Conservation (phyloP, 2,888 invertebrate species). For the Nomada goodeniana region DNA sequence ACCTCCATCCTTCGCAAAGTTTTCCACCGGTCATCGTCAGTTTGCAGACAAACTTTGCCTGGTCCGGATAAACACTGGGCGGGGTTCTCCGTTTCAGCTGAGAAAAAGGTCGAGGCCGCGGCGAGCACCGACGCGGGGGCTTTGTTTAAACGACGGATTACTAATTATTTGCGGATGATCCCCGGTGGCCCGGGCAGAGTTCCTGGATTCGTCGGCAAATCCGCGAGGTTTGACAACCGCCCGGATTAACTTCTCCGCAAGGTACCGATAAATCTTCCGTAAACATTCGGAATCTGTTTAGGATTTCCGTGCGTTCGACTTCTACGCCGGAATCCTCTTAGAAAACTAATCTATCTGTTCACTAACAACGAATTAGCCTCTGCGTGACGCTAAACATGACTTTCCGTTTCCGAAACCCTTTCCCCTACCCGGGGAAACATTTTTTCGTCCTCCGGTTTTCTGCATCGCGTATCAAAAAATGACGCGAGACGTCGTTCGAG, state of each 20-base stretch:
- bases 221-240: slow-evolving; percentile 32
- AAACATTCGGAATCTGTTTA: slow-evolving; percentile 52
- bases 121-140: slow-evolving; percentile 16
- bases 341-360: slow-evolving; percentile 1
- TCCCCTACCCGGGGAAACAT: neutral
- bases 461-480: neutral
- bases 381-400: neutral
- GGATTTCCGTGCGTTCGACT: slow-evolving; percentile 27
- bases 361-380: neutral
- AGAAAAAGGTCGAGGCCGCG: slow-evolving; percentile 36
- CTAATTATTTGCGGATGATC: slow-evolving; percentile 73
- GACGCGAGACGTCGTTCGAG: neutral
- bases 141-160: slow-evolving; percentile 68
- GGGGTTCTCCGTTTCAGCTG: slow-evolving; percentile 34
- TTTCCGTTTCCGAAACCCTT: neutral
- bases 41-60: slow-evolving; percentile 46
- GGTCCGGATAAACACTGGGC: slow-evolving; percentile 44
- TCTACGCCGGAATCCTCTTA: neutral
- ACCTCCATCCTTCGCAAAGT: slow-evolving; percentile 16
- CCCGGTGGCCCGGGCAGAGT: slow-evolving; percentile 5
- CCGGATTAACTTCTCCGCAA: slow-evolving; percentile 60
- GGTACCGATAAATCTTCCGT: slow-evolving; percentile 57
- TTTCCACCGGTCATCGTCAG: slow-evolving; percentile 29
- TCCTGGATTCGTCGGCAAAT: slow-evolving; percentile 12
- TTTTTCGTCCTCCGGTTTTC: neutral